Percentiles rank a stretch among this genome's conserved stretches.
phyloP scores from a whole-genome alignment of 2,888 invertebrate genomes.

The Agrilus cyanescens region DNA sequence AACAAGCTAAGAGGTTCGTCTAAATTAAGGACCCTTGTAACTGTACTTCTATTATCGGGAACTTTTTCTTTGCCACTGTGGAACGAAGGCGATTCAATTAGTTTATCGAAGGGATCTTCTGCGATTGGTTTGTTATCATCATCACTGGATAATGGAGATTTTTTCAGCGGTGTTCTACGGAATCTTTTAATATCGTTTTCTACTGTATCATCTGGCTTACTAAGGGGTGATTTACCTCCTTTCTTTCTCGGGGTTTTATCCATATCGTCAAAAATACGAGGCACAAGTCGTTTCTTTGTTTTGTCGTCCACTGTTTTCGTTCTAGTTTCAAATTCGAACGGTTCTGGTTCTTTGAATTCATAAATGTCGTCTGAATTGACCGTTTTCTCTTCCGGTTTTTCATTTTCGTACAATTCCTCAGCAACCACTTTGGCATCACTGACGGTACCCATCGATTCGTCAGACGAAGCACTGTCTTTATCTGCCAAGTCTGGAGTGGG shows the following conservation, averaged over 20 bases:
- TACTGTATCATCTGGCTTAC: constrained; percentile 17
- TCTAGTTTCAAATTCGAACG: constrained; percentile 71
- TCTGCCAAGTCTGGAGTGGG: constrained; percentile 26
- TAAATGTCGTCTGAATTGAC: constrained; percentile 53
- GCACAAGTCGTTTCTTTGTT: constrained; percentile 27
- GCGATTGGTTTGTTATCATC: constrained; percentile 22
- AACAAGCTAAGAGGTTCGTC: constrained; percentile 36
- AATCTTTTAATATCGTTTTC: constrained; percentile 15
- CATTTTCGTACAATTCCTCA: constrained; percentile 17
- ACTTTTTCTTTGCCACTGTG: constrained; percentile 31
- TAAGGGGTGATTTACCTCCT: constrained; percentile 19
- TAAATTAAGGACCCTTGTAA: constrained; percentile 23
- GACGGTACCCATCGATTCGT: constrained; percentile 24
- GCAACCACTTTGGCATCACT: constrained; percentile 17
- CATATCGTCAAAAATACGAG: constrained; percentile 31
- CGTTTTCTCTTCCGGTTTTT: constrained; percentile 19
- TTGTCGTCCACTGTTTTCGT: constrained; percentile 28
- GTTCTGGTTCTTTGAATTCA: constrained; percentile 82
- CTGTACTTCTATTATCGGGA: constrained; percentile 16
- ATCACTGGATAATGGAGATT: constrained; percentile 13
- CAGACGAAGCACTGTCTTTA: constrained; percentile 26
- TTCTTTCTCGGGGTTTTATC: constrained; percentile 29
- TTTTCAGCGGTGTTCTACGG: constrained; percentile 17
- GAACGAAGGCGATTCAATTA: constrained; percentile 40
- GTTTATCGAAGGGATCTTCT: constrained; percentile 41